Evolutionary conservation across 2,888 invertebrate genomes (phyloP).

Genomic region (Drosophila rellima): DNA sequence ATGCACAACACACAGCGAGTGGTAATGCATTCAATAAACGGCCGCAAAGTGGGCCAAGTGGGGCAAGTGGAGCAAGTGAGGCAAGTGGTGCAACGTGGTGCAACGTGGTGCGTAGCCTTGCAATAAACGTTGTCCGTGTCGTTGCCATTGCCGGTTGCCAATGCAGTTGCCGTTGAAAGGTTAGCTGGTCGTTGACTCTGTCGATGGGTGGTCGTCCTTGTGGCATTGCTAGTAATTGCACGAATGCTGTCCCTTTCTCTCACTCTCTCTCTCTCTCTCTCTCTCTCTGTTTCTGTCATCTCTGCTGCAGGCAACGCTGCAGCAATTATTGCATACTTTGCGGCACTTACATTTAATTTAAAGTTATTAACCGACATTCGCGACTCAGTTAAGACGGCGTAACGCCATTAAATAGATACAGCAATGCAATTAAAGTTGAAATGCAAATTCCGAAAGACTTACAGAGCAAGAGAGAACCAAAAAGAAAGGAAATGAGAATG

Average conservation of each 20-base stretch:
- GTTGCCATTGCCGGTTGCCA: constrained; percentile 16
- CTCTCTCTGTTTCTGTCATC: constrained; percentile 18
- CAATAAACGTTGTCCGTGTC: constrained; percentile 21
- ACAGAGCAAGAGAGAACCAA: neutral
- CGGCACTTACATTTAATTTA: constrained; percentile 70
- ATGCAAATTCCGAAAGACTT: constrained; percentile 12
- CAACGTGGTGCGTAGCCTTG: constrained; percentile 8
- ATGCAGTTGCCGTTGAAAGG: constrained; percentile 10
- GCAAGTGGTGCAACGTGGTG: neutral
- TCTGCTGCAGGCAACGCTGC: constrained; percentile 44
- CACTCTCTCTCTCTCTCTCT: neutral
- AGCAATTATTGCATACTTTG: constrained; percentile 76
- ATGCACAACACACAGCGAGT: constrained; percentile 6
- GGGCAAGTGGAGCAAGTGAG: neutral
- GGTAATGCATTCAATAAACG: constrained; percentile 40
- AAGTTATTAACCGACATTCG: constrained; percentile 68
- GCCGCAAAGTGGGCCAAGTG: constrained; percentile 9
- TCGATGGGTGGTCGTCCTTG: constrained; percentile 18
- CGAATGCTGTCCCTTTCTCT: constrained; percentile 2
- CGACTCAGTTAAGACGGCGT: constrained; percentile 29
- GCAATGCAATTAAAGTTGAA: constrained; percentile 39
- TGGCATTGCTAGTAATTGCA: constrained; percentile 40
- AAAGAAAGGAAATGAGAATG: neutral
- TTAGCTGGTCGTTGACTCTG: constrained; percentile 51
- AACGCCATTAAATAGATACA: constrained; percentile 38